phyloP scores from a whole-genome alignment of 2,113 vertebrate species.

The Tauraco erythrolophus region DNA sequence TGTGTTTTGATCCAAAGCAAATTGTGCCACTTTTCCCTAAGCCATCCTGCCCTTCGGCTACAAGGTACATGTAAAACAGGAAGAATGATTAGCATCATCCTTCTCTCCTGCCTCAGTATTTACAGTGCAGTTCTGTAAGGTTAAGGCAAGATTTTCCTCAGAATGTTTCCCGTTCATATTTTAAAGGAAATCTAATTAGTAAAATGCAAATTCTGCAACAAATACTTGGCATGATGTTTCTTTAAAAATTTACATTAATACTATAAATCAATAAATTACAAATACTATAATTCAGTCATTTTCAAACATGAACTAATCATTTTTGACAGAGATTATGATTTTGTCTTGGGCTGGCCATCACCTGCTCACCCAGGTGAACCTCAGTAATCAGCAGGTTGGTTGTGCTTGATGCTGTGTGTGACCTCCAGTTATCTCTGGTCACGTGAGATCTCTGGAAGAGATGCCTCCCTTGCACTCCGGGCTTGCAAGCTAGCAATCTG shows the following conservation, averaged over 20 bases:
- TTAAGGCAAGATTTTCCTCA: background rate
- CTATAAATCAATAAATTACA: background rate
- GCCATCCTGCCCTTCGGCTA: background rate
- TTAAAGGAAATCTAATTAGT: background rate
- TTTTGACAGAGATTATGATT: background rate
- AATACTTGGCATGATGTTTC: background rate
- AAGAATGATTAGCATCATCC: background rate
- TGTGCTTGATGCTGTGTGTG: background rate
- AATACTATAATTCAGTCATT: background rate
- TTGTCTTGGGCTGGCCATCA: background rate
- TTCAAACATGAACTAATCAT: background rate
- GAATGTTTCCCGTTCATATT: background rate
- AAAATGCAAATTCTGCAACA: background rate
- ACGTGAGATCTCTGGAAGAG: background rate
- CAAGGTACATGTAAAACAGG: background rate
- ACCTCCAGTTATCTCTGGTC: background rate
- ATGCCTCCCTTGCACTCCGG: background rate
- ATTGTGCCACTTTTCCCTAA: background rate
- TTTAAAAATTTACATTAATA: background rate
- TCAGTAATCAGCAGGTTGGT: background rate
- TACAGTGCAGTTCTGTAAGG: background rate
- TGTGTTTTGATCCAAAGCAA: conserved; percentile 18
- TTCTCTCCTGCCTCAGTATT: background rate
- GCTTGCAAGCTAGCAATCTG: background rate
- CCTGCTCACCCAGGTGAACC: background rate